These are phyloP conservation scores for Eustalomyia histrio DNA, from an alignment of 2,888 invertebrate genomes.

Conservation along the genomic window DNA sequence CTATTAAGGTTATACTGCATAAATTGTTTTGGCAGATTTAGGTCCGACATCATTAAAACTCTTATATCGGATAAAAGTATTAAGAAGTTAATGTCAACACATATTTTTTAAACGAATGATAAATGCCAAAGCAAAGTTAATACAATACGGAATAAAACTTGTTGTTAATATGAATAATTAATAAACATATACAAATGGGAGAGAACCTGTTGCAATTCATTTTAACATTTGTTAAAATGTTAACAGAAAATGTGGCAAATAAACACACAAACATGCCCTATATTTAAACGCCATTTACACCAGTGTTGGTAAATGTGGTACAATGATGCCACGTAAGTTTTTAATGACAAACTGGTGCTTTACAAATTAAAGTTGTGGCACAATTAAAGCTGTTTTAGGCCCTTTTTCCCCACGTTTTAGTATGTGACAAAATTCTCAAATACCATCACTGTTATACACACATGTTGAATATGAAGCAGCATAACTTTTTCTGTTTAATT, in stretches of 20 bases:
- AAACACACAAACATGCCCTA: too few species aligned
- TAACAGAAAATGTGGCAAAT: neutral
- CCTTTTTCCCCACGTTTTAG: too few species aligned
- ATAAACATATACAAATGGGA: neutral
- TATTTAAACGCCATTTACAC: too few species aligned
- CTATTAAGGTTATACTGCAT: too few species aligned
- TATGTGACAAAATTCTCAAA: too few species aligned
- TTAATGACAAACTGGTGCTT: too few species aligned
- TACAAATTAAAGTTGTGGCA: too few species aligned
- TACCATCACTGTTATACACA: too few species aligned
- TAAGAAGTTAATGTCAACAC: neutral
- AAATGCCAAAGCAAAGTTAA: conserved; percentile 5
- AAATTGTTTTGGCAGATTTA: too few species aligned
- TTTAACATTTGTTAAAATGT: neutral
- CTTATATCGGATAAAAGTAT: neutral
- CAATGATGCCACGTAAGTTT: too few species aligned
- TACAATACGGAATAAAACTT: neutral
- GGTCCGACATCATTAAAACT: neutral
- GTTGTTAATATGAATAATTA: neutral
- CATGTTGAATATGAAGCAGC: neutral
- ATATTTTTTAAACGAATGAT: neutral
- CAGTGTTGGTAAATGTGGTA: neutral
- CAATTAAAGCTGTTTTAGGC: too few species aligned
- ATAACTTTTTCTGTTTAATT: neutral
- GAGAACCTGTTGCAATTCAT: conserved; percentile 12